Evolutionary conservation across 2,113 vertebrate species (phyloP), one percentile per base, ranked within the genome.

Genomic region (Nibea coibor): DNA sequence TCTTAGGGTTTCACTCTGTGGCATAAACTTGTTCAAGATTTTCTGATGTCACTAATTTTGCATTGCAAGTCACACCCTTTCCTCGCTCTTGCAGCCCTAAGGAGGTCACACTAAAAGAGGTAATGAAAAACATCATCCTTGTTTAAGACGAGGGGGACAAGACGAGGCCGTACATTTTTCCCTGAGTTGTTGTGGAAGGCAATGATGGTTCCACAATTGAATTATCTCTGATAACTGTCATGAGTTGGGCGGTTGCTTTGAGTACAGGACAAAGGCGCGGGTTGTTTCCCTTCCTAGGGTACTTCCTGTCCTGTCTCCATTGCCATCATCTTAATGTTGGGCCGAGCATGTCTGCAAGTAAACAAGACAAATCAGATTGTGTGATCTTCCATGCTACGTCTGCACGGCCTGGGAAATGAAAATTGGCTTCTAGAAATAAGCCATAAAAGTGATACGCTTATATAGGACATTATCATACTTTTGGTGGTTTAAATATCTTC

Each of bases 191-290:
- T 80, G 57, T 82, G 71, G 62, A 72, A 78, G 39, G 61, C 71
- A 87, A 63, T 56, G 63, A 65, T 72, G 78, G 26, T 15, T 50
- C 73, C 57, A 59, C 51, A 93, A 94, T 93, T 88, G 4, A 90
- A 92, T 94, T 83, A 92, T 28, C 82, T 63, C 61, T 95, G 93
- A 95, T 92, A 74, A 89, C 58, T 91, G 87, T 94, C 94, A 94
- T 94, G 93, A 82, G 92, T 82, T 89, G 64, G 76, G 7, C 28
- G 19, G 81, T 51, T 59, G 56, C 83, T 92, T 92, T 92, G 85
- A 91, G 82, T 56, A 16, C 48, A 17, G 72, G 75, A 94, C 93
- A 94, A 94, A 91, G 84, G 59, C 61, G 62, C 57, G 42, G 75
- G 77, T 91, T 95, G 91, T 94, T 85, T 64, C n/a, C 61, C 35